Conservation (phyloP, 2,888 invertebrate genomes). For the Pristionchus maxplancki region DNA sequence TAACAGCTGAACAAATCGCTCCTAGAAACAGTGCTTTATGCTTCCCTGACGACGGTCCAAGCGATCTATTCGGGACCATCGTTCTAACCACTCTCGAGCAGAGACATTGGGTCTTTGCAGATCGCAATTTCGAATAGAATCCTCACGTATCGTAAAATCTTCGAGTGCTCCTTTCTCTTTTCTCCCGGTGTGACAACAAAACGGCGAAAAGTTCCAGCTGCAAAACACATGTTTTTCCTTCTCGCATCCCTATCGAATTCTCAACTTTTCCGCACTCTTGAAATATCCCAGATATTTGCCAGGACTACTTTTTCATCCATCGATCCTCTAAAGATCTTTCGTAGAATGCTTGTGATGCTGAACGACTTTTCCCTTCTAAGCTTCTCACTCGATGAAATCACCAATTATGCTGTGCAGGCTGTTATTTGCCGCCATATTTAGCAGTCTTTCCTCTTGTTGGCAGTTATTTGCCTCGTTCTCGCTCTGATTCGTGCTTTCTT, state of each 20-base stretch:
- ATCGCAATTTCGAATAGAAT: background rate
- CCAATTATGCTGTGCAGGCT: background rate
- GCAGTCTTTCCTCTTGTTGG: background rate
- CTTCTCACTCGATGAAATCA: background rate
- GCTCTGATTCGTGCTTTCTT: background rate
- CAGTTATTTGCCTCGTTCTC: background rate
- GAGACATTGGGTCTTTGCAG: background rate
- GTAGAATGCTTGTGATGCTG: no score
- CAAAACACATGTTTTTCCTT: constrained; percentile 11
- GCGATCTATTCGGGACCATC: background rate
- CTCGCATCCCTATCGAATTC: background rate
- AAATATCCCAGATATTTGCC: background rate
- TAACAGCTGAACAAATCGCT: background rate
- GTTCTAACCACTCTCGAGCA: background rate
- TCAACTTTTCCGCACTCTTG: background rate
- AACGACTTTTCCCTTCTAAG: background rate
- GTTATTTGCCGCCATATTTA: constrained; percentile 13
- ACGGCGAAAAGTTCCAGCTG: constrained; percentile 10
- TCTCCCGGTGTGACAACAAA: constrained; percentile 17
- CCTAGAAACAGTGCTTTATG: background rate
- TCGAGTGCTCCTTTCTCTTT: background rate
- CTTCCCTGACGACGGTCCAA: background rate
- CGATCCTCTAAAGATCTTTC: no score
- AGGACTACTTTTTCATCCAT: no score
- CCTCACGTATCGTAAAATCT: background rate